Evolutionary conservation across 2,888 invertebrate species (phyloP).

Genomic region (Lucinisca nassula): DNA sequence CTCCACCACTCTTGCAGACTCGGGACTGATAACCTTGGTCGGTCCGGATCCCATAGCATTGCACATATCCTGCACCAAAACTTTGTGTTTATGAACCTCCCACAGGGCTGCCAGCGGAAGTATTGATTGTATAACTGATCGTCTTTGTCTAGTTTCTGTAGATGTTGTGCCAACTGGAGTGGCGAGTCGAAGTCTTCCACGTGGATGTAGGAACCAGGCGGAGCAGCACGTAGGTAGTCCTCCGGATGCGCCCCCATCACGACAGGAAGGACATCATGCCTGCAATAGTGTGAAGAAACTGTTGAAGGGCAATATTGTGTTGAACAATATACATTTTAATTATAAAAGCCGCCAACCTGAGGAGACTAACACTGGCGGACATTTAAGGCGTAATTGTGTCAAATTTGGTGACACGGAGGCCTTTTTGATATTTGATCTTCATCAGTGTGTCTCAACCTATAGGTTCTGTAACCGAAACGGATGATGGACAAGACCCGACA

Average conservation of each 20-base stretch:
- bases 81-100: slow-evolving; percentile 74
- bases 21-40: slow-evolving; percentile 89
- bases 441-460: no score
- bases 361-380: no score
- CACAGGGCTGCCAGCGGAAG: slow-evolving; percentile 94
- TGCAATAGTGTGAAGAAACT: no score
- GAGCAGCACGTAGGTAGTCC: slow-evolving; percentile 96
- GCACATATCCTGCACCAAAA: slow-evolving; percentile 79
- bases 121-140: slow-evolving; percentile 97
- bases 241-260: slow-evolving; percentile 98
- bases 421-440: no score
- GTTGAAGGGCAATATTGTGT: no score
- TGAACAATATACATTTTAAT: no score
- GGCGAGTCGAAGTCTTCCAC: slow-evolving; percentile 97
- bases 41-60: slow-evolving; percentile 74
- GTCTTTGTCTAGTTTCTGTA: slow-evolving; percentile 94
- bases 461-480: no score
- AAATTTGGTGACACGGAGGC: no score
- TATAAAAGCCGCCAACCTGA: no score
- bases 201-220: slow-evolving; percentile 97
- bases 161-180: slow-evolving; percentile 94
- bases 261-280: slow-evolving; percentile 95
- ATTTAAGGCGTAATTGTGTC: no score
- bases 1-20: slow-evolving; percentile 98
- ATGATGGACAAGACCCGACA: no score